Evolutionary conservation across 2,113 vertebrate genomes (phyloP).

Genomic region (Amblyopsis rosae): DNA sequence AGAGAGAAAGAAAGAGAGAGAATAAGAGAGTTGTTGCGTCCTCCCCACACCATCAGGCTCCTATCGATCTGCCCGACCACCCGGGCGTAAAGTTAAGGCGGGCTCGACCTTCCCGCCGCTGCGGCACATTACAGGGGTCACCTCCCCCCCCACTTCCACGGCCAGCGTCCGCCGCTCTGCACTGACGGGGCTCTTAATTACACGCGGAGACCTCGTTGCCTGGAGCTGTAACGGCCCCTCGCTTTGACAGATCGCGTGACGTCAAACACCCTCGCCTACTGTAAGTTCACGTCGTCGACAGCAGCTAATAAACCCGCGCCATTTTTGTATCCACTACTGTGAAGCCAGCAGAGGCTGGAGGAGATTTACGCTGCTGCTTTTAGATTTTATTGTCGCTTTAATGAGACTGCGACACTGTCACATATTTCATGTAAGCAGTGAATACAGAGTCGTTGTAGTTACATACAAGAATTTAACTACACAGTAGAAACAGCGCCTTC

Average conservation of each 20-base stretch:
- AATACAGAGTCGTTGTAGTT: too few species aligned
- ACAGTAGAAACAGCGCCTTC: too few species aligned
- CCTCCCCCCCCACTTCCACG: background rate
- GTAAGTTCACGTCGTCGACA: conserved; percentile 35
- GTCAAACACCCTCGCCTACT: conserved; percentile 1
- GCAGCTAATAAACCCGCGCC: conserved; percentile 38
- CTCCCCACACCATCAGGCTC: conserved; percentile 7
- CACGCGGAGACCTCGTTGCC: background rate
- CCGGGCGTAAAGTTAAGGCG: conserved; percentile 17
- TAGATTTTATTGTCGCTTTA: conserved; percentile 51
- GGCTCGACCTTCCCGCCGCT: conserved; percentile 23
- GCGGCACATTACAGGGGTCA: conserved; percentile 5
- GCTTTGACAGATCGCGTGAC: background rate
- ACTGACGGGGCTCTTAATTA: conserved; percentile 16
- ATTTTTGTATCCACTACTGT: background rate
- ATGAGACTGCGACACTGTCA: conserved; percentile 1
- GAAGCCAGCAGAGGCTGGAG: conserved; percentile 42
- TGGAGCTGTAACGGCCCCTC: conserved; percentile 2
- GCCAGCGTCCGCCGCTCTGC: background rate
- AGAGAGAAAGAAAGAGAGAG: conserved; percentile 3
- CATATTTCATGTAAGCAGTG: too few species aligned
- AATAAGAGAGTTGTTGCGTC: conserved; percentile 8
- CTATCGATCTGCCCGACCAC: conserved; percentile 37
- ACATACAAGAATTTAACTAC: too few species aligned
- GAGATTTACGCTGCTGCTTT: conserved; percentile 44